Percentiles rank a stretch among this genome's conserved stretches.
Evolutionary conservation across 2,797 vertebrate genomes (phyloP).

Genomic region (Limosa lapponica): DNA sequence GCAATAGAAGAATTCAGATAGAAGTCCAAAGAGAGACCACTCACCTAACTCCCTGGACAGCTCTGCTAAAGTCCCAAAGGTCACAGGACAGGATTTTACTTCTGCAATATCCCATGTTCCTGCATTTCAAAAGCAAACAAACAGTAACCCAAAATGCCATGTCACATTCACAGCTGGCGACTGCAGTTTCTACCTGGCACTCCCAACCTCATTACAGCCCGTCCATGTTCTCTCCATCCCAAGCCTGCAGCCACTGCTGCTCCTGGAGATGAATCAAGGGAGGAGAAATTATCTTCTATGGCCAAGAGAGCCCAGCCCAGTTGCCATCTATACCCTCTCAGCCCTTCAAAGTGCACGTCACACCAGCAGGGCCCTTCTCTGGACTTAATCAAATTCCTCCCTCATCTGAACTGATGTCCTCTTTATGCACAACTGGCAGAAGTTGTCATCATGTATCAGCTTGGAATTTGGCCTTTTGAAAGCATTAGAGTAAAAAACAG

Average conservation of each 20-base stretch:
- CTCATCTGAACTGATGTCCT: not conserved
- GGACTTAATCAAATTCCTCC: not conserved
- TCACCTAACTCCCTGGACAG: constrained; percentile 54
- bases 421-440: not conserved
- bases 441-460: not conserved
- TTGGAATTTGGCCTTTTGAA: not conserved
- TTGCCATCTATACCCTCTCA: not conserved
- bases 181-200: not conserved
- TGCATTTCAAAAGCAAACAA: constrained; percentile 46
- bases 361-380: not conserved
- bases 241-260: not conserved
- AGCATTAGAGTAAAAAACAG: not conserved
- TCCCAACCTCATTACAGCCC: not conserved
- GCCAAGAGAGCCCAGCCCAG: not conserved
- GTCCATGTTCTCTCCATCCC: not conserved
- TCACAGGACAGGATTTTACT: constrained; percentile 50
- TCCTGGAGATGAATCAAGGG: not conserved
- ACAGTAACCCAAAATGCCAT: not conserved
- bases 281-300: not conserved
- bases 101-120: constrained; percentile 66
- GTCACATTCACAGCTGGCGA: not conserved
- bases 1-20: not conserved
- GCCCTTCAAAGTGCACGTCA: not conserved
- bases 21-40: not conserved
- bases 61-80: constrained; percentile 52